Evolutionary conservation across 2,888 invertebrate genomes (phyloP).

Genomic region (Muschampia plurimacula): DNA sequence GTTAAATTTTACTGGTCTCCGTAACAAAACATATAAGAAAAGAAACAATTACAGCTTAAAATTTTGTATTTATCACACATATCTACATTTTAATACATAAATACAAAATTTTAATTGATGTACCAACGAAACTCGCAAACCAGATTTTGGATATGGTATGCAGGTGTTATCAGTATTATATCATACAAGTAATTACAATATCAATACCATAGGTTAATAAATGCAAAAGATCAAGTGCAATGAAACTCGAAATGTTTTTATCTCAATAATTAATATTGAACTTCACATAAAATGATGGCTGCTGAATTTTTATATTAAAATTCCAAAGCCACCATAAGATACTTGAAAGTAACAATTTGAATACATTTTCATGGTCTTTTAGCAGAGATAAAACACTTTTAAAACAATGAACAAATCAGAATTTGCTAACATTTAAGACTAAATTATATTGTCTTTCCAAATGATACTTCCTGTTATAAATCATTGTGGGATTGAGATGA

Average conservation of each 20-base stretch:
- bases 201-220: constrained; percentile 86
- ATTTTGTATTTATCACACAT: constrained; percentile 86
- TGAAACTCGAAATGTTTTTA: constrained; percentile 74
- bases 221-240: constrained; percentile 86
- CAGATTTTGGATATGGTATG: constrained; percentile 83
- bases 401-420: constrained; percentile 83
- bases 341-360: constrained; percentile 65
- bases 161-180: constrained; percentile 81
- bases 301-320: constrained; percentile 65
- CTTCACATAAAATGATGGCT: constrained; percentile 68
- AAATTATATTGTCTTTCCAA: constrained; percentile 86
- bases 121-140: constrained; percentile 84
- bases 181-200: constrained; percentile 86
- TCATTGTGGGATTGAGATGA: constrained; percentile 74
- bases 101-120: constrained; percentile 85
- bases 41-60: constrained; percentile 83
- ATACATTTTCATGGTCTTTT: constrained; percentile 72
- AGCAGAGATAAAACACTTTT: constrained; percentile 82
- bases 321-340: constrained; percentile 66
- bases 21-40: constrained; percentile 78
- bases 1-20: constrained; percentile 77
- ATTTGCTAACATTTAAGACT: constrained; percentile 84
- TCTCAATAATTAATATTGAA: constrained; percentile 71
- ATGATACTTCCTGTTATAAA: constrained; percentile 62
- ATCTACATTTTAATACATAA: constrained; percentile 86